A percentile compares a stretch with the other conserved stretches of the same genome.
phyloP scores from a whole-genome alignment of 1,140 invertebrate genomes.

The Drosophila azteca region DNA sequence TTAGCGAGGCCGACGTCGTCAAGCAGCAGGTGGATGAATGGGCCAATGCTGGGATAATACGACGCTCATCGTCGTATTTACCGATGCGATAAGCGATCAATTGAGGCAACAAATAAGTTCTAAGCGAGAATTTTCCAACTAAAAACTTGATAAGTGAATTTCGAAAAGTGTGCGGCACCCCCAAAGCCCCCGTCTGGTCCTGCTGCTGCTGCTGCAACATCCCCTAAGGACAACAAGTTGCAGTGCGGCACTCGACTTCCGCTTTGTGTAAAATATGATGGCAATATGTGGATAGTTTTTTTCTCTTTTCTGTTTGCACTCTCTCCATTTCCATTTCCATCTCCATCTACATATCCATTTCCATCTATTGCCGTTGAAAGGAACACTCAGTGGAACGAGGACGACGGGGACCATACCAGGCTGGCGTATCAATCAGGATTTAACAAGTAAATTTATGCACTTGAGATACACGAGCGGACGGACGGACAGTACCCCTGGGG shows the following conservation, averaged over 20 bases:
- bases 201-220: not conserved
- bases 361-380: conserved; percentile 23
- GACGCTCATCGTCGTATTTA: no score
- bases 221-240: conserved; percentile 23
- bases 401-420: conserved; percentile 40
- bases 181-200: no score
- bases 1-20: no score
- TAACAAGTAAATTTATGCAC: conserved; percentile 80
- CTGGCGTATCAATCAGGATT: conserved; percentile 78
- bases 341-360: conserved; percentile 10
- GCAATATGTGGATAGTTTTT: conserved; percentile 35
- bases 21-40: no score
- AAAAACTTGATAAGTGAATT: no score
- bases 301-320: conserved; percentile 1
- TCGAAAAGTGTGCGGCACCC: no score
- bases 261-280: conserved; percentile 31
- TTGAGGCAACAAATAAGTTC: no score
- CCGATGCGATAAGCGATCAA: no score
- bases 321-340: not conserved
- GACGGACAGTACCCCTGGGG: conserved; percentile 12
- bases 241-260: conserved; percentile 18
- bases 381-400: conserved; percentile 21
- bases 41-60: no score
- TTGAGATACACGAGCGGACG: conserved; percentile 38
- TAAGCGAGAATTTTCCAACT: no score